Conservation (phyloP, 2,888 invertebrate genomes). For the Rhaphigaster nebulosa region DNA sequence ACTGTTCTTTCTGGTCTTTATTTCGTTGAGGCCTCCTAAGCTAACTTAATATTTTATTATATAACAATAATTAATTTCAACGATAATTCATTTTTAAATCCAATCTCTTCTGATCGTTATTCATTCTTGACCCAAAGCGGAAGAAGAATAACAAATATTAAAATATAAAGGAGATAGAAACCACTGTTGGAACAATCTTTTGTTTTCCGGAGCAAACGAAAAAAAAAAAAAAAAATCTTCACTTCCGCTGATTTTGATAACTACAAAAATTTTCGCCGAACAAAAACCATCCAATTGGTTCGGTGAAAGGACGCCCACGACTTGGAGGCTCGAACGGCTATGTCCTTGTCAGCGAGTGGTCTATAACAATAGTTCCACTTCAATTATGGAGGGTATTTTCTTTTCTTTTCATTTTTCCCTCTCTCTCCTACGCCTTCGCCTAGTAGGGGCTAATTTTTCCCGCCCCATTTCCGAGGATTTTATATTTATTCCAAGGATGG, state of each 20-base stretch:
- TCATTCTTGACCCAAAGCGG: no score
- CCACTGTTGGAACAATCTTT: neutral
- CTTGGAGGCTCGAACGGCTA: neutral
- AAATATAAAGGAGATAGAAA: neutral
- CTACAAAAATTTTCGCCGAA: neutral
- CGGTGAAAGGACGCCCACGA: neutral
- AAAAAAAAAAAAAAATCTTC: neutral
- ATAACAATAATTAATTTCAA: no score
- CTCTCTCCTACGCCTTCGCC: neutral
- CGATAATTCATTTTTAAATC: no score
- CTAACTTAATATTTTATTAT: no score
- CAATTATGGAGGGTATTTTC: neutral
- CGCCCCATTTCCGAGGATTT: neutral
- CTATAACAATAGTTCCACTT: neutral
- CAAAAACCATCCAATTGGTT: neutral
- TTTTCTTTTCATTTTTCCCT: neutral
- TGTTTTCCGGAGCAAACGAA: neutral
- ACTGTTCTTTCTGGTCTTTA: no score
- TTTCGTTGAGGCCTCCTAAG: no score
- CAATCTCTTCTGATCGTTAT: no score
- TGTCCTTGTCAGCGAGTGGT: neutral
- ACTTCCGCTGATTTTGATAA: neutral
- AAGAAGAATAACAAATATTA: neutral
- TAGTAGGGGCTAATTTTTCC: neutral
- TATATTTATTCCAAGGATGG: neutral